These are phyloP conservation scores for Bellardia pandia DNA, from an alignment of 2,888 invertebrate genomes.

Conservation along the genomic window DNA sequence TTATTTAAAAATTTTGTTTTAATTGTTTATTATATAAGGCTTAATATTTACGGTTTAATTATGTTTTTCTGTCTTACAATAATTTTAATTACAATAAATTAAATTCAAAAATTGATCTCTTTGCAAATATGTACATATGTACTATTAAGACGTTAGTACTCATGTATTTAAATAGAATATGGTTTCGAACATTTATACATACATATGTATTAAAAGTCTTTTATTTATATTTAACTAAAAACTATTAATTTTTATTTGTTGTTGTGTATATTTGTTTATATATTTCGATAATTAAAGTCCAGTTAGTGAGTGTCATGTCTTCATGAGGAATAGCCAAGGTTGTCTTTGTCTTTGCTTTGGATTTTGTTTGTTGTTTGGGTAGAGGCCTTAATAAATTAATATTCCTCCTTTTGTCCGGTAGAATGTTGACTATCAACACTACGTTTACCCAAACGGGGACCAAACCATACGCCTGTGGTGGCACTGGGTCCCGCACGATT, in stretches of 20 bases:
- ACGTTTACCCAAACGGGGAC: conserved; percentile 87
- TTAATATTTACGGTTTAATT: conserved; percentile 22
- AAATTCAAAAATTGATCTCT: conserved; percentile 78
- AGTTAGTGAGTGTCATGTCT: conserved; percentile 38
- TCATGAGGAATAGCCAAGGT: conserved; percentile 45
- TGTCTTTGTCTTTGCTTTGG: conserved; percentile 44
- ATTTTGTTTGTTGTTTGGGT: not conserved
- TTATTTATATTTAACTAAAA: conserved; percentile 29
- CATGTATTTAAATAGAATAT: not conserved
- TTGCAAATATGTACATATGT: conserved; percentile 57
- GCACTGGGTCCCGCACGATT: conserved; percentile 83
- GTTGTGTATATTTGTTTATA: conserved; percentile 43
- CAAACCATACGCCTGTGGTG: conserved; percentile 88
- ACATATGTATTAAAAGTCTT: conserved; percentile 42
- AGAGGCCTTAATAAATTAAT: conserved; percentile 45
- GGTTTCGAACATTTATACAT: conserved; percentile 43
- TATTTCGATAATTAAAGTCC: conserved; percentile 19
- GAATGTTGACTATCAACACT: conserved; percentile 75
- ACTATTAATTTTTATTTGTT: conserved; percentile 32
- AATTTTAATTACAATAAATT: not conserved
- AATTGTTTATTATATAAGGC: conserved; percentile 13
- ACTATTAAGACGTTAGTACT: not conserved
- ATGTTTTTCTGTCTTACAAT: not conserved
- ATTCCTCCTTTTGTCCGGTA: conserved; percentile 61
- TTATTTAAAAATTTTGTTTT: conserved; percentile 23